Evolutionary conservation across 2,797 vertebrate species (phyloP).

Genomic region (Fistularia commersonii): DNA sequence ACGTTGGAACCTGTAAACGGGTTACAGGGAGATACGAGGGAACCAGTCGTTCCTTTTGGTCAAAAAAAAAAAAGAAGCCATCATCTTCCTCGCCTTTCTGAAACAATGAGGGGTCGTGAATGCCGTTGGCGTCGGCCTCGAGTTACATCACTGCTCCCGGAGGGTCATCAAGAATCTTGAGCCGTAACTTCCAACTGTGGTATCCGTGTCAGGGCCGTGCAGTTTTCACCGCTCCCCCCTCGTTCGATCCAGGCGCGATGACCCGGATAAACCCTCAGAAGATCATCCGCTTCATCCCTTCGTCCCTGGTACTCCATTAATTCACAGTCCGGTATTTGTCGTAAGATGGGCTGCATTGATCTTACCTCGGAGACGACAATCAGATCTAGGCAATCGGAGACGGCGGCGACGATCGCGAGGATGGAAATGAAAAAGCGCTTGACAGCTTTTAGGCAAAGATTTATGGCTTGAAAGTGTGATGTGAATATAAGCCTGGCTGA

Average conservation of each 20-base stretch:
- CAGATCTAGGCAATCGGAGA: constrained; percentile 24
- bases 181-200: constrained; percentile 36
- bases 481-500: constrained; percentile 71
- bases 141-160: constrained; percentile 38
- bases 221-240: constrained; percentile 28
- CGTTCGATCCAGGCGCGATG: constrained; percentile 21
- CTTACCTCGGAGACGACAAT: constrained; percentile 61
- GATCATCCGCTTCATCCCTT: neutral
- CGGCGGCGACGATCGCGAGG: constrained; percentile 29
- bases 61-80: too few species aligned
- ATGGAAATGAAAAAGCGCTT: constrained; percentile 52
- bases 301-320: neutral
- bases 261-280: constrained; percentile 8
- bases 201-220: constrained; percentile 27
- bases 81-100: constrained; percentile 16
- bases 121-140: constrained; percentile 23
- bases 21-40: constrained; percentile 11
- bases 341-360: constrained; percentile 14
- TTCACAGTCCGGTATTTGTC: constrained; percentile 1
- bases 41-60: constrained; percentile 21
- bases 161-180: constrained; percentile 24
- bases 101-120: constrained; percentile 21
- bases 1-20: neutral
- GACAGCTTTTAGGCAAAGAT: constrained; percentile 62
- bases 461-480: constrained; percentile 52